These are phyloP conservation scores for Drosophila persimilis DNA, from an alignment of 1,140 invertebrate genomes.

Conservation along the genomic window DNA sequence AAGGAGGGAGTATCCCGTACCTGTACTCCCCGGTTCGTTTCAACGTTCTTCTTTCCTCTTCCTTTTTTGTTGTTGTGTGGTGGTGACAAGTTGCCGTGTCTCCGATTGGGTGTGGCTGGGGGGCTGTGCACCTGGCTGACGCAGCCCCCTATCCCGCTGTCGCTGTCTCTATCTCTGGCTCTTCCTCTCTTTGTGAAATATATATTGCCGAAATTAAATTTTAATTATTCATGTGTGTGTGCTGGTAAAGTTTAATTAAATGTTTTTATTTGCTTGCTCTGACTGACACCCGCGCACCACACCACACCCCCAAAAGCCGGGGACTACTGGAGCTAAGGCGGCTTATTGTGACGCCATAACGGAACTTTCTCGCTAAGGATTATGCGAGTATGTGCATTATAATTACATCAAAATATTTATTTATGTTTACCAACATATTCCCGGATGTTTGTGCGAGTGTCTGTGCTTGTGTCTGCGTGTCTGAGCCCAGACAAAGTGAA, in stretches of 20 bases:
- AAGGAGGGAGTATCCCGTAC: too few relatives aligned
- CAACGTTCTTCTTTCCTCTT: not conserved
- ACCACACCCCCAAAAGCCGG: too few relatives aligned
- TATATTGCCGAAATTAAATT: slow-evolving; percentile 79
- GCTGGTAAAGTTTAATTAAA: slow-evolving; percentile 78
- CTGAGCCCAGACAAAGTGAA: slow-evolving; percentile 48
- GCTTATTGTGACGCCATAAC: slow-evolving; percentile 60
- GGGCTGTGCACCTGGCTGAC: not conserved
- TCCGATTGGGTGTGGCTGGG: slow-evolving; percentile 13
- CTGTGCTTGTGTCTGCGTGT: not conserved
- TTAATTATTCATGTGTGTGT: slow-evolving; percentile 77
- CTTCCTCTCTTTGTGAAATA: slow-evolving; percentile 40
- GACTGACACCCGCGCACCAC: not conserved
- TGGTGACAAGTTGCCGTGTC: slow-evolving; percentile 56
- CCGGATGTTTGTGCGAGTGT: slow-evolving; percentile 19
- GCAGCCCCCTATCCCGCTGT: not conserved
- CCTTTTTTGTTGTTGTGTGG: slow-evolving; percentile 14
- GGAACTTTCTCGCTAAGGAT: slow-evolving; percentile 58
- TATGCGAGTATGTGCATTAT: slow-evolving; percentile 52
- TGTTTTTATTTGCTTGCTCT: slow-evolving; percentile 64
- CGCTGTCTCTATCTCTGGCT: not conserved
- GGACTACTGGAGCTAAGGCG: slow-evolving; percentile 1
- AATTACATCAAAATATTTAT: slow-evolving; percentile 73
- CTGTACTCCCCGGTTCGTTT: not conserved
- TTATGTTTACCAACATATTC: slow-evolving; percentile 47